These are phyloP conservation scores for Lasiurus borealis DNA, from an alignment of 2,113 vertebrate genomes.

Conservation along the genomic window DNA sequence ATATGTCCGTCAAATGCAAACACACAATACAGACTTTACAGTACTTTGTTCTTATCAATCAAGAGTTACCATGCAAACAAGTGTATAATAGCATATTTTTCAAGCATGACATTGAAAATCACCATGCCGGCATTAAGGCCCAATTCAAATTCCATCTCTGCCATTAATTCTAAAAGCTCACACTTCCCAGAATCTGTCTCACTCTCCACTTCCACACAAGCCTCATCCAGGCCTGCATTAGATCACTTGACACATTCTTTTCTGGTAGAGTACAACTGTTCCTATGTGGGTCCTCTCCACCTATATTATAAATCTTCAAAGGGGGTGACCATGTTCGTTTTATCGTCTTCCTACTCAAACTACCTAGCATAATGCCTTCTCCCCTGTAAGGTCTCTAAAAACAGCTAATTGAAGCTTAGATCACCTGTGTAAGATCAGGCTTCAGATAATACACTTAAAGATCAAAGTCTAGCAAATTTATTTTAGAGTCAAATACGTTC, in stretches of 20 bases:
- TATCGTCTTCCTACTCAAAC: neutral
- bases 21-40: neutral
- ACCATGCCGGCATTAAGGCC: neutral
- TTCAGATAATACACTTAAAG: constrained; percentile 4
- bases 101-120: neutral
- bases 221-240: neutral
- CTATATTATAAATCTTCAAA: neutral
- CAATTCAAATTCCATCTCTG: neutral
- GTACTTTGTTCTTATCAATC: neutral
- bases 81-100: neutral
- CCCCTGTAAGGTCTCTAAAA: neutral
- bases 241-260: constrained; percentile 43
- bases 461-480: constrained; percentile 33
- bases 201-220: neutral
- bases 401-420: constrained; percentile 19
- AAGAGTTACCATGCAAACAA: constrained; percentile 21
- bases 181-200: neutral
- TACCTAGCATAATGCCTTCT: neutral
- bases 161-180: constrained; percentile 16
- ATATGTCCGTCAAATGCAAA: constrained; percentile 48
- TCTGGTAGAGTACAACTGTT: neutral
- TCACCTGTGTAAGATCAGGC: neutral
- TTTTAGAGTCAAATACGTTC: constrained; percentile 19
- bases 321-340: neutral
- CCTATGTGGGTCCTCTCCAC: accelerated